Percentiles rank a stretch among this genome's conserved stretches.
Conservation (phyloP, 2,888 invertebrate genomes). For the Adelognathus sp. region DNA sequence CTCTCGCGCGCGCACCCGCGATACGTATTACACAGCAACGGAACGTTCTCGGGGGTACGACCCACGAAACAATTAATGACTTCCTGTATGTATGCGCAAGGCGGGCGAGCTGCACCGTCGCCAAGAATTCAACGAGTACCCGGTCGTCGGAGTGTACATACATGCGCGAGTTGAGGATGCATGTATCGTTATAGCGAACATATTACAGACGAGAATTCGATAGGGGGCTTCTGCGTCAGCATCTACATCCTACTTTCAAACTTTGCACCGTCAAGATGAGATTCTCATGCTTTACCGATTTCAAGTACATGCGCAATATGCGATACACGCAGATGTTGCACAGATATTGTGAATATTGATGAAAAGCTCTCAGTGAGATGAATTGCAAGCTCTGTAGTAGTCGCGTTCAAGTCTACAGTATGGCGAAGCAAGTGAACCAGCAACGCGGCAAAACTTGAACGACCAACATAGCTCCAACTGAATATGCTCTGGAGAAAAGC, state of each 20-base stretch:
- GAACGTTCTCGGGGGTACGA: slow-evolving; percentile 42
- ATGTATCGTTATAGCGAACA: neutral
- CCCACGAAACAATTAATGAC: slow-evolving; percentile 68
- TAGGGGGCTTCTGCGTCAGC: neutral
- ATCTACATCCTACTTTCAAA: slow-evolving; percentile 21
- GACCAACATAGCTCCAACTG: slow-evolving; percentile 43
- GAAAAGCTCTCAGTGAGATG: slow-evolving; percentile 34
- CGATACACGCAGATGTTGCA: too few relatives aligned
- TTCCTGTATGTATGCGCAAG: slow-evolving; percentile 62
- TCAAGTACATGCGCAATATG: too few relatives aligned
- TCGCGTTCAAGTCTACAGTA: slow-evolving; percentile 6
- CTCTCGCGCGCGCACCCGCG: too few relatives aligned
- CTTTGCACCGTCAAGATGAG: slow-evolving; percentile 19
- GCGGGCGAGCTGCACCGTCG: too few relatives aligned
- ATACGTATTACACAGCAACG: neutral
- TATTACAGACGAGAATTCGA: slow-evolving; percentile 12
- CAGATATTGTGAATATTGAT: neutral
- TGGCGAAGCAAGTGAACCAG: neutral
- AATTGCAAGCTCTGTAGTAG: slow-evolving; percentile 32
- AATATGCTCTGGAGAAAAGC: slow-evolving; percentile 11
- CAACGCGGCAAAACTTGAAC: slow-evolving; percentile 43
- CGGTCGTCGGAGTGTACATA: neutral
- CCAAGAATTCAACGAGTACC: slow-evolving; percentile 35
- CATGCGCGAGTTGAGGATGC: neutral
- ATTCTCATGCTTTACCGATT: slow-evolving; percentile 12